Percentiles rank a stretch among this genome's conserved stretches.
These are phyloP conservation scores for Andrena minutula DNA, from an alignment of 2,888 invertebrate species.

Conservation along the genomic window DNA sequence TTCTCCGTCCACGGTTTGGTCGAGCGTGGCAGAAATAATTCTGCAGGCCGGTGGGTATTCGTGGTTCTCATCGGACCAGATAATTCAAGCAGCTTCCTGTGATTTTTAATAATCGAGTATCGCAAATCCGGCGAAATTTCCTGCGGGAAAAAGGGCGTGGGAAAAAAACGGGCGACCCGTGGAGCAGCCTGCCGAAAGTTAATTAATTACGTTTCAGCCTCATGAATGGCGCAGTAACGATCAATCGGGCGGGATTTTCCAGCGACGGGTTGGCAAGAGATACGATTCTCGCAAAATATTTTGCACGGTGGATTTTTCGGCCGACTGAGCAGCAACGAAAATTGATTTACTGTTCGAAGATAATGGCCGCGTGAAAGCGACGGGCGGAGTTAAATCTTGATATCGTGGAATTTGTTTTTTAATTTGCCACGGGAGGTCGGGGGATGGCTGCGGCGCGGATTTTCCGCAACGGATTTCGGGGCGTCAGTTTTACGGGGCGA, in stretches of 20 bases:
- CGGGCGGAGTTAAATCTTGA: slow-evolving; percentile 34
- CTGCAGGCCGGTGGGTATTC: too few species aligned
- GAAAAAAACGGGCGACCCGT: slow-evolving; percentile 16
- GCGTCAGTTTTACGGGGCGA: neutral
- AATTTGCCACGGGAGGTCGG: slow-evolving; percentile 12
- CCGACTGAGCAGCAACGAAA: slow-evolving; percentile 14
- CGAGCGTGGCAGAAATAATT: neutral
- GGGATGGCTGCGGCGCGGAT: neutral
- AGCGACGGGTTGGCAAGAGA: slow-evolving; percentile 1
- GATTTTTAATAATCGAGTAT: neutral
- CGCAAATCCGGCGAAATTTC: neutral
- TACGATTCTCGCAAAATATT: slow-evolving; percentile 50
- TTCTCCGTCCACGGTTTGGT: neutral
- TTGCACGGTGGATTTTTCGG: slow-evolving; percentile 30
- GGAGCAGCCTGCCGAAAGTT: slow-evolving; percentile 50
- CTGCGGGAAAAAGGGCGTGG: neutral
- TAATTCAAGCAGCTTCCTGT: neutral
- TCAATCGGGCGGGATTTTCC: slow-evolving; percentile 50
- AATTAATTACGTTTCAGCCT: slow-evolving; percentile 67
- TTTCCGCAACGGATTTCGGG: neutral
- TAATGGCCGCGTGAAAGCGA: slow-evolving; percentile 42
- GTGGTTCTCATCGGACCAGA: neutral
- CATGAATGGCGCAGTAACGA: slow-evolving; percentile 63
- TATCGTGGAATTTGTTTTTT: slow-evolving; percentile 43
- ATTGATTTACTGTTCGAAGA: slow-evolving; percentile 48